Evolutionary conservation across 2,888 invertebrate genomes (phyloP).

Genomic region (Philereme transversata): DNA sequence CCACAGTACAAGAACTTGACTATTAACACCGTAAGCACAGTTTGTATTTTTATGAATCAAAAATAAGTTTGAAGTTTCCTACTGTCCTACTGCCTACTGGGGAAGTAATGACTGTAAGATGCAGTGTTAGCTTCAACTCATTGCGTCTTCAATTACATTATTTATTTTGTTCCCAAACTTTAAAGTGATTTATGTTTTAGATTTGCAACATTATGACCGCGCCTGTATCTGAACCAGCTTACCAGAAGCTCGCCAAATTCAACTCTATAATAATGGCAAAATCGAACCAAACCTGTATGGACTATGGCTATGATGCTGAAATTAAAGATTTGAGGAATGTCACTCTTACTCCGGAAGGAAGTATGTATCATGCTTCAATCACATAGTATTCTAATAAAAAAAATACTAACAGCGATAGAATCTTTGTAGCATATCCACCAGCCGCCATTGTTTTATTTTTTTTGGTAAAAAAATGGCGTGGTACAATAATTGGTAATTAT

Average conservation of each 20-base stretch:
- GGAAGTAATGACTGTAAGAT: no score
- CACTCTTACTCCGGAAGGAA: constrained; percentile 88
- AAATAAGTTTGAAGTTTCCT: no score
- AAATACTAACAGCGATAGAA: no score
- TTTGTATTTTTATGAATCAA: no score
- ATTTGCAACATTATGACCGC: constrained; percentile 91
- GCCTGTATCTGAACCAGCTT: constrained; percentile 80
- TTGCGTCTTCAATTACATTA: no score
- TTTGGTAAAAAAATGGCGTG: no score
- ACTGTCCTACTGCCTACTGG: no score
- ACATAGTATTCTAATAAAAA: not conserved
- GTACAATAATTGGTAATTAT: no score
- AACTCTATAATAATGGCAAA: constrained; percentile 88
- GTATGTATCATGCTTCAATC: constrained; percentile 54
- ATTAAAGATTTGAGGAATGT: constrained; percentile 86
- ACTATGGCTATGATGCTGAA: constrained; percentile 92
- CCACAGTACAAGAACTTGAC: constrained; percentile 87
- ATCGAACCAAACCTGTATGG: constrained; percentile 89
- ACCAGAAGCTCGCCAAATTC: constrained; percentile 89
- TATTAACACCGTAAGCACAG: constrained; percentile 86
- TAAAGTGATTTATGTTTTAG: constrained; percentile 48
- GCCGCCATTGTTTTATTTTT: no score
- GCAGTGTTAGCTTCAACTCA: not conserved
- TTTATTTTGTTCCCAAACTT: no score
- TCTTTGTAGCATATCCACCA: no score